These are phyloP conservation scores for Sinohyriopsis cumingii DNA, from an alignment of 2,888 invertebrate genomes.

Conservation along the genomic window DNA sequence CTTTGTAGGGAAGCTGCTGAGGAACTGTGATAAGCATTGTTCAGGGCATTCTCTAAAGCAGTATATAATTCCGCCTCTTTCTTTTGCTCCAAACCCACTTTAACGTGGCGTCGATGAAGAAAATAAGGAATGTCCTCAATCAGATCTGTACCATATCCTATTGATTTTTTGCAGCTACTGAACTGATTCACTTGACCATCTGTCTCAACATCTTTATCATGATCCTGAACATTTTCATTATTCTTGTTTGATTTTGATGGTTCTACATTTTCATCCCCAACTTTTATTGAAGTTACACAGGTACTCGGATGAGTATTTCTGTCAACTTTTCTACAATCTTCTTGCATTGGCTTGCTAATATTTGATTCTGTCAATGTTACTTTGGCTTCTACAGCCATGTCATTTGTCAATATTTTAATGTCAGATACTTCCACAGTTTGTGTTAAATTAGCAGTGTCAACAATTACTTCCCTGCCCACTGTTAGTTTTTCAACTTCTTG, in stretches of 20 bases:
- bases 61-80: conserved; percentile 39
- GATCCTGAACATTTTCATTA: neutral
- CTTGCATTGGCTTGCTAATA: too few species aligned
- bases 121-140: conserved; percentile 69
- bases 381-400: too few species aligned
- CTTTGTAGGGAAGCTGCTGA: conserved; percentile 12
- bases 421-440: too few species aligned
- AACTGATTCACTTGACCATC: neutral
- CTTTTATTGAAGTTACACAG: neutral
- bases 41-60: conserved; percentile 38
- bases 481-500: too few species aligned
- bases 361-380: too few species aligned
- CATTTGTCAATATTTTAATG: too few species aligned
- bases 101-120: conserved; percentile 42
- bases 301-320: too few species aligned
- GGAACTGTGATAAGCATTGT: conserved; percentile 1
- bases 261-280: conserved; percentile 1
- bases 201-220: neutral
- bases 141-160: conserved; percentile 38
- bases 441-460: too few species aligned
- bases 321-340: too few species aligned
- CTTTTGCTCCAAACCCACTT: conserved; percentile 30
- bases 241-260: neutral
- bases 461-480: too few species aligned
- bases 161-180: neutral